A percentile compares a stretch with the other conserved stretches of the same genome.
Evolutionary conservation across 2,797 vertebrate species (phyloP).

Genomic region (Dallia pectoralis): DNA sequence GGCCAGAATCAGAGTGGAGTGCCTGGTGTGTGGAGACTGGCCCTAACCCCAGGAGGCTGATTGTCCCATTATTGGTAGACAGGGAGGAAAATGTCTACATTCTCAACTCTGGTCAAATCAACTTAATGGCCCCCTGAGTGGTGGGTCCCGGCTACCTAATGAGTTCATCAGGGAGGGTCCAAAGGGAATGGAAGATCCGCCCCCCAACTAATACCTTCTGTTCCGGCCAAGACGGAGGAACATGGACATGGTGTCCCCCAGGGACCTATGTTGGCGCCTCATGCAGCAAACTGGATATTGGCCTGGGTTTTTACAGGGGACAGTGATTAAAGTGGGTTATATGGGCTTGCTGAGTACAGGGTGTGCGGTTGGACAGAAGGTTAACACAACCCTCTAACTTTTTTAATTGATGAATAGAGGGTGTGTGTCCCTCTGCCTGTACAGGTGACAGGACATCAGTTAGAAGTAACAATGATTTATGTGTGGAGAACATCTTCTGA

Average conservation of each 20-base stretch:
- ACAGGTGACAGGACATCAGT: neutral
- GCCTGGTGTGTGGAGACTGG: slow-evolving; percentile 46
- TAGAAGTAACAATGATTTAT: neutral
- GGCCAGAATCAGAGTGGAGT: slow-evolving; percentile 51
- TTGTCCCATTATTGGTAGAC: slow-evolving; percentile 74
- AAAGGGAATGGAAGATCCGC: slow-evolving; percentile 40
- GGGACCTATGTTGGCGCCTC: slow-evolving; percentile 26
- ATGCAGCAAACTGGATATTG: slow-evolving; percentile 14
- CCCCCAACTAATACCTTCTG: neutral
- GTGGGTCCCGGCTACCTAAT: slow-evolving; percentile 69
- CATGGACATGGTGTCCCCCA: slow-evolving; percentile 7
- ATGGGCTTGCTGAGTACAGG: slow-evolving; percentile 9
- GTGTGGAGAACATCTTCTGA: neutral
- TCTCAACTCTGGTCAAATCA: slow-evolving; percentile 75
- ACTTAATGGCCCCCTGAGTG: slow-evolving; percentile 69
- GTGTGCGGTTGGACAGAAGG: neutral
- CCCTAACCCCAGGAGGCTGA: slow-evolving; percentile 64
- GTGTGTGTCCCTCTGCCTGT: neutral
- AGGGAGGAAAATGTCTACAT: slow-evolving; percentile 62
- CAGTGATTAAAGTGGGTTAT: slow-evolving; percentile 15
- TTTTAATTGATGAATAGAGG: neutral
- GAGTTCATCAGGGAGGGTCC: slow-evolving; percentile 65
- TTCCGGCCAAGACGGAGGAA: slow-evolving; percentile 44
- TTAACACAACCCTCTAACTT: neutral
- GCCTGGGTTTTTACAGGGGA: slow-evolving; percentile 9